Evolutionary conservation across 35 echinoderm and acorn worm species (phyloP).

Genomic region (Heliocidaris erythrogramma): DNA sequence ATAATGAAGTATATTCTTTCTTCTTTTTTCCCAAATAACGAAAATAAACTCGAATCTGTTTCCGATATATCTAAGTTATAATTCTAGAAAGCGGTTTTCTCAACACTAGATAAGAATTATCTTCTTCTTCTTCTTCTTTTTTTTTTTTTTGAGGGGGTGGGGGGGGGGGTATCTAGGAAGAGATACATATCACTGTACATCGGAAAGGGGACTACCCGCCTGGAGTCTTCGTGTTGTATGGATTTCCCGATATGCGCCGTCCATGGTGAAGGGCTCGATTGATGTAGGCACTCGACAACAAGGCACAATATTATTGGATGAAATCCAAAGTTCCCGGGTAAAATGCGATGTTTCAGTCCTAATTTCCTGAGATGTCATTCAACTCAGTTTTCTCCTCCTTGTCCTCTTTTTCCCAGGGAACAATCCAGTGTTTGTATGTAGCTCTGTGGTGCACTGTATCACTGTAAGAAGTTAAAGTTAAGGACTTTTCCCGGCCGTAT

Average conservation of each 20-base stretch:
- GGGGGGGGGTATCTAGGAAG: neutral
- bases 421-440: neutral
- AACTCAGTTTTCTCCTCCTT: neutral
- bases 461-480: neutral
- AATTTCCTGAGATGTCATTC: conserved; percentile 24
- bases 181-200: neutral
- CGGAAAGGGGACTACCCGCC: neutral
- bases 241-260: neutral
- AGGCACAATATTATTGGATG: neutral
- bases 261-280: neutral
- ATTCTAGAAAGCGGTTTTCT: no score
- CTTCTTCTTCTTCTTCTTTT: no score
- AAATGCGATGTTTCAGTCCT: neutral
- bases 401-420: neutral
- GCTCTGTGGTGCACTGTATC: neutral
- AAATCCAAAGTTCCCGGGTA: neutral
- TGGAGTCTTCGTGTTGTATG: neutral
- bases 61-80: no score
- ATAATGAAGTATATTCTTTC: no score
- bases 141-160: no score
- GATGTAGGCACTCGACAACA: neutral
- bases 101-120: no score
- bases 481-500: neutral
- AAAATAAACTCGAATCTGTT: no score
- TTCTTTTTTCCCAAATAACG: no score